These are phyloP conservation scores for Siderastrea siderea DNA, from an alignment of 92 coral and sea anemone species.

Conservation along the genomic window DNA sequence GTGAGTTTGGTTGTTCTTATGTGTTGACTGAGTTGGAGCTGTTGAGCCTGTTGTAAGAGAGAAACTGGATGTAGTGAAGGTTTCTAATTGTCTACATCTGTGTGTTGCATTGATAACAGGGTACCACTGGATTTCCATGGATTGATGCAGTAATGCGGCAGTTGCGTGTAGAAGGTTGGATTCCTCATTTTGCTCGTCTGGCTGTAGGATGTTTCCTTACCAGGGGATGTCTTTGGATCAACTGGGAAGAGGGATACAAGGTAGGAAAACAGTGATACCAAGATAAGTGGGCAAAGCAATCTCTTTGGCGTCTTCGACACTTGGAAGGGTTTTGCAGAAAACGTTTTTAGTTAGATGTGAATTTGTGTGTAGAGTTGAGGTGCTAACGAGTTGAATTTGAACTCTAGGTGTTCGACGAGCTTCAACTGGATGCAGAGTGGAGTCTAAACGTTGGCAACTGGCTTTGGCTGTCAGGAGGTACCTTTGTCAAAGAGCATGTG, in stretches of 20 bases:
- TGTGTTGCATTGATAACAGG: conserved; percentile 34
- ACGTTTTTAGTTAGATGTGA: no score
- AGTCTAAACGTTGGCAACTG: conserved; percentile 82
- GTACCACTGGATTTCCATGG: conserved; percentile 90
- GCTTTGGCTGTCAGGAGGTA: conserved; percentile 80
- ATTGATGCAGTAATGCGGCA: conserved; percentile 88
- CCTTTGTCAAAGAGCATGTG: conserved; percentile 61
- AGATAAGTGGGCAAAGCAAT: neutral
- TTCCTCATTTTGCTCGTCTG: conserved; percentile 80
- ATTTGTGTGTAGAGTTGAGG: neutral
- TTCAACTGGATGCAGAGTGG: conserved; percentile 85
- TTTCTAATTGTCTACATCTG: neutral
- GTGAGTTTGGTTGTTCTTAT: conserved; percentile 35
- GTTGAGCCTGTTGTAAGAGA: no score
- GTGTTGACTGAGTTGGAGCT: neutral
- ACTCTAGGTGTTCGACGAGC: conserved; percentile 77
- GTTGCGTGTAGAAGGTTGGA: conserved; percentile 84
- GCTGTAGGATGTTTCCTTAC: conserved; percentile 90
- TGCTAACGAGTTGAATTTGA: neutral
- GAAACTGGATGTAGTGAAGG: neutral
- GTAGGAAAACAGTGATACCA: conserved; percentile 11
- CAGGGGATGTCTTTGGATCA: conserved; percentile 92
- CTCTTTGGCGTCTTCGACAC: neutral
- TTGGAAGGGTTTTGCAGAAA: neutral
- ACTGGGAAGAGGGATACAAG: conserved; percentile 92